These are phyloP conservation scores for Cyclura pinguis DNA, from an alignment of 2,797 vertebrate genomes.

Conservation along the genomic window DNA sequence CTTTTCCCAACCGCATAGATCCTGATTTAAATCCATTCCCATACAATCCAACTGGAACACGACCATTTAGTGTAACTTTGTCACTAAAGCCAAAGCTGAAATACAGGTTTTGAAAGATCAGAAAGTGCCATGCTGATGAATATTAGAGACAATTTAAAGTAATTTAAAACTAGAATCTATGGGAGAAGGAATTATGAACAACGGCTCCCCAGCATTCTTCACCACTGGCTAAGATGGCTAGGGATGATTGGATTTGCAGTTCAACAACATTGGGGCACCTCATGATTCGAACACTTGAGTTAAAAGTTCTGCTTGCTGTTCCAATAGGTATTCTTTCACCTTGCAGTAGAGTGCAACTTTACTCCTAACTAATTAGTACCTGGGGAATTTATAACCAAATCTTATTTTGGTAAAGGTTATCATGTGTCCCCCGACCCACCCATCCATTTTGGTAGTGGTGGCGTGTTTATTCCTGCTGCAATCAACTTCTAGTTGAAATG, in stretches of 20 bases:
- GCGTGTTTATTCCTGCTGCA: not conserved
- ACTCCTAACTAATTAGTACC: not conserved
- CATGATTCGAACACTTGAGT: no score
- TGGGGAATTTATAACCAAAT: not conserved
- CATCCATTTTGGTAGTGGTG: not conserved
- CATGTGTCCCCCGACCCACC: not conserved
- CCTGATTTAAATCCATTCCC: conserved; percentile 98
- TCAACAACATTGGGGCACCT: no score
- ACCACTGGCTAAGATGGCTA: no score
- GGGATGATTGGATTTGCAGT: no score
- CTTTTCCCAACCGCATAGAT: conserved; percentile 94
- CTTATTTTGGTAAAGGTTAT: not conserved
- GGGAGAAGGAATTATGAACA: no score
- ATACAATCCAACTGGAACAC: conserved; percentile 91
- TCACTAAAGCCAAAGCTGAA: conserved; percentile 96
- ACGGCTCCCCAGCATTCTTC: no score
- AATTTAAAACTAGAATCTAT: not conserved
- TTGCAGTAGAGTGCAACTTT: not conserved
- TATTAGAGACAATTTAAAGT: not conserved
- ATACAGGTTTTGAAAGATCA: not conserved
- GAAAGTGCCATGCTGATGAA: not conserved
- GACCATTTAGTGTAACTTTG: conserved; percentile 85
- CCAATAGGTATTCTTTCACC: not conserved
- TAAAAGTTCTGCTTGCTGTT: not conserved
- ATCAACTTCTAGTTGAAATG: not conserved